Evolutionary conservation across 2,797 vertebrate species (phyloP).

Genomic region (Adrianichthys oophorus): DNA sequence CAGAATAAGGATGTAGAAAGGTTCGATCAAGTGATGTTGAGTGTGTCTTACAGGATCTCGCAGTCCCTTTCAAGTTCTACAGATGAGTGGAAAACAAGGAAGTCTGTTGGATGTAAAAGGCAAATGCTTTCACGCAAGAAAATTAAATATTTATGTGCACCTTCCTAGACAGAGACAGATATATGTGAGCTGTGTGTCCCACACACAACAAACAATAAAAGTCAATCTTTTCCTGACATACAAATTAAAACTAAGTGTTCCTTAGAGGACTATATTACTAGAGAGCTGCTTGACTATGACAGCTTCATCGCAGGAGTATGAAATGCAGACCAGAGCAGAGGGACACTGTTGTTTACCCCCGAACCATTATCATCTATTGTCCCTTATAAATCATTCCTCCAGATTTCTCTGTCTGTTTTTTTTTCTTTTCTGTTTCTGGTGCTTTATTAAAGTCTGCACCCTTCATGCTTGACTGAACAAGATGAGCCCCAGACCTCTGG

Average conservation of each 20-base stretch:
- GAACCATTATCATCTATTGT: conserved; percentile 62
- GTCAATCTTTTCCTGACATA: conserved; percentile 72
- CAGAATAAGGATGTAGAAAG: too few relatives aligned
- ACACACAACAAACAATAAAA: conserved; percentile 51
- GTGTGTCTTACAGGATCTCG: neutral
- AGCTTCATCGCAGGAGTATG: conserved; percentile 70
- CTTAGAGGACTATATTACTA: conserved; percentile 60
- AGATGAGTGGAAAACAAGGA: neutral
- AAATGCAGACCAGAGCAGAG: conserved; percentile 68
- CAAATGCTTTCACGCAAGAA: conserved; percentile 23
- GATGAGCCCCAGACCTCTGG: conserved; percentile 57
- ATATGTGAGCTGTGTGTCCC: neutral
- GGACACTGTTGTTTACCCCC: conserved; percentile 70
- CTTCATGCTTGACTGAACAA: conserved; percentile 64
- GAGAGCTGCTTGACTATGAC: conserved; percentile 61
- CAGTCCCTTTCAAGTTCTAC: conserved; percentile 1
- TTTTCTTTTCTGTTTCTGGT: conserved; percentile 50
- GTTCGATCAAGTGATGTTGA: too few relatives aligned
- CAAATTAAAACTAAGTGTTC: conserved; percentile 74
- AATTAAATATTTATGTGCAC: conserved; percentile 24
- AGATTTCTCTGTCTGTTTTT: conserved; percentile 38
- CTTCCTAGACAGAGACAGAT: conserved; percentile 29
- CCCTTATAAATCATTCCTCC: conserved; percentile 62
- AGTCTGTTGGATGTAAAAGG: neutral
- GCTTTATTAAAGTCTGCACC: conserved; percentile 70